Evolutionary conservation across 2,113 vertebrate species (phyloP), one percentile per base, ranked within the genome.

Genomic region (Rutilus rutilus): DNA sequence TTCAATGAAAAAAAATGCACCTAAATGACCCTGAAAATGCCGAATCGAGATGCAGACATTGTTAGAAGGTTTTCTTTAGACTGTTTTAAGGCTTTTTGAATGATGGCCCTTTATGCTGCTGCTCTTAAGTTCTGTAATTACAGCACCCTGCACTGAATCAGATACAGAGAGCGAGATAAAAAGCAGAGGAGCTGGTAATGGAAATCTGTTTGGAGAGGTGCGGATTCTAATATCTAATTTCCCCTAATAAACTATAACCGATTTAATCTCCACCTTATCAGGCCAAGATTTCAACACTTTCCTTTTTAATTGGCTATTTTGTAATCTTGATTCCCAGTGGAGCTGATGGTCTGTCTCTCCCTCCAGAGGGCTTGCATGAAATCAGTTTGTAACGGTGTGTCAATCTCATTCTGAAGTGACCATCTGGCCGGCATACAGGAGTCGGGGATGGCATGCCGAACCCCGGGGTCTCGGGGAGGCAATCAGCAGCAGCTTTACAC

Each of bases 251-350:
- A 96, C 94, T 95, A 95, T 95, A 95, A 95, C 95, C 92, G 94
- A 96, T 95, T 95, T 95, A 95, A 95, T 95, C 95, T 95, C 87
- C 92, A 93, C 94, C 94, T 95, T 95, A 97, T 96, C 96, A 96
- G 95, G 92, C 94, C 92, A 95, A 97, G 96, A 94, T 95, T 97
- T 96, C 95, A 96, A 96, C 97, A 95, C 96, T 97, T 96, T 96
- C 94, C 93, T 95, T 96, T 94, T 94, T 98, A 98, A 99, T 98
- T 98, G 97, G 96, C 97, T 97, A 97, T 98, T 98, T 96, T 98
- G 97, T 99, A 97, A 97, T 97, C 97, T 97, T 95, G 97, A 97
- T 97, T 99, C 97, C 97, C 97, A 96, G 95, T 95, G 97, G 97
- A 97, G 96, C 93, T 91, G 94, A 96, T 96, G 96, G 96, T 96